Percentiles rank a stretch among this genome's conserved stretches.
Evolutionary conservation across 2,888 invertebrate species (phyloP).

Genomic region (Clunio marinus): DNA sequence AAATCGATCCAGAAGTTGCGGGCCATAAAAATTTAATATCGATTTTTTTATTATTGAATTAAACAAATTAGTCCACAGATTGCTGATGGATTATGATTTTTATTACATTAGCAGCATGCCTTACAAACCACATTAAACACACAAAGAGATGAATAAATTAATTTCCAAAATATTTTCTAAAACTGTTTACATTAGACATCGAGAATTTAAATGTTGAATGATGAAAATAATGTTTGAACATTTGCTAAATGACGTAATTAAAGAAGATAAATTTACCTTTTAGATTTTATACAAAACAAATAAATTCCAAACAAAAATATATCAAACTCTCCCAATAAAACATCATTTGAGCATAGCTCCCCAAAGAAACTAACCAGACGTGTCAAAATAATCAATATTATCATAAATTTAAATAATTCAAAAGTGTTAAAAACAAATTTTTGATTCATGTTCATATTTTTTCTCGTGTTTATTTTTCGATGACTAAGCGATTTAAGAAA

Average conservation of each 20-base stretch:
- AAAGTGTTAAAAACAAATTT: slow-evolving; percentile 35
- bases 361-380: slow-evolving; percentile 28
- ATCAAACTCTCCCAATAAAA: neutral
- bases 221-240: too few species aligned
- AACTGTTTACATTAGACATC: too few species aligned
- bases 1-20: slow-evolving; percentile 10
- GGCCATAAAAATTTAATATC: neutral
- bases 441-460: slow-evolving; percentile 15
- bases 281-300: too few species aligned
- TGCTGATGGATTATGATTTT: slow-evolving; percentile 29
- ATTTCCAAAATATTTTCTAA: too few species aligned
- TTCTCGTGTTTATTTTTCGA: slow-evolving; percentile 20
- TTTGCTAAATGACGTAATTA: too few species aligned
- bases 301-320: neutral
- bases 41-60: neutral
- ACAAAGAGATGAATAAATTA: too few species aligned
- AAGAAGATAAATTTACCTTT: too few species aligned
- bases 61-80: slow-evolving; percentile 12
- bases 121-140: too few species aligned
- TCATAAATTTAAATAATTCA: slow-evolving; percentile 38
- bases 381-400: slow-evolving; percentile 39
- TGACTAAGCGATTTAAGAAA: slow-evolving; percentile 9
- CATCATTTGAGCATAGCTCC: neutral
- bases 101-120: slow-evolving; percentile 32
- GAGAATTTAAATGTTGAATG: too few species aligned